Percentiles rank a stretch among this genome's conserved stretches.
Evolutionary conservation across 2,113 vertebrate genomes (phyloP).

Genomic region (Connochaetes taurinus): DNA sequence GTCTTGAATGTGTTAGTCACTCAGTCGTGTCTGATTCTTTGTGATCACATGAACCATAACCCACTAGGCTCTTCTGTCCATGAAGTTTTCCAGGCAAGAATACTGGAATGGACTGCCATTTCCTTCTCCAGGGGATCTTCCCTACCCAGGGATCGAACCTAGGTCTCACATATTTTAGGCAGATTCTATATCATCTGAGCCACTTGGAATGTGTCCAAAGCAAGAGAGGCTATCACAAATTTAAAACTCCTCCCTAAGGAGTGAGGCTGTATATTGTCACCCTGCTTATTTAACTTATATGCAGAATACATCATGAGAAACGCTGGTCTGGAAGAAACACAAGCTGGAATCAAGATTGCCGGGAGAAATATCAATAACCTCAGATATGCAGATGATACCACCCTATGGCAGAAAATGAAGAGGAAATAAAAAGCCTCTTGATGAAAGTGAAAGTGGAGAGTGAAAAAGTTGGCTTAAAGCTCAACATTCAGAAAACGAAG

Average conservation of each 20-base stretch:
- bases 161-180: not conserved
- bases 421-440: not conserved
- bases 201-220: not conserved
- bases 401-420: not conserved
- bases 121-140: not conserved
- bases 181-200: not conserved
- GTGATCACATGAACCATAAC: not conserved
- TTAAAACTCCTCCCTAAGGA: not conserved
- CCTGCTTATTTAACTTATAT: no score
- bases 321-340: no score
- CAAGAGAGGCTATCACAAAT: not conserved
- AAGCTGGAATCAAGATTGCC: no score
- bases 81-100: not conserved
- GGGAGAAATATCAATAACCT: no score
- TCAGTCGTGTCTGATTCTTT: not conserved
- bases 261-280: no score
- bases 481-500: not conserved
- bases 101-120: not conserved
- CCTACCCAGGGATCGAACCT: not conserved
- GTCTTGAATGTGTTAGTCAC: not conserved
- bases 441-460: not conserved
- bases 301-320: no score
- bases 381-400: no score
- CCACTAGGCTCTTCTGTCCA: not conserved
- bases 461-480: not conserved